Evolutionary conservation across 2,113 vertebrate genomes (phyloP).

Genomic region (Megaceryle maxima): DNA sequence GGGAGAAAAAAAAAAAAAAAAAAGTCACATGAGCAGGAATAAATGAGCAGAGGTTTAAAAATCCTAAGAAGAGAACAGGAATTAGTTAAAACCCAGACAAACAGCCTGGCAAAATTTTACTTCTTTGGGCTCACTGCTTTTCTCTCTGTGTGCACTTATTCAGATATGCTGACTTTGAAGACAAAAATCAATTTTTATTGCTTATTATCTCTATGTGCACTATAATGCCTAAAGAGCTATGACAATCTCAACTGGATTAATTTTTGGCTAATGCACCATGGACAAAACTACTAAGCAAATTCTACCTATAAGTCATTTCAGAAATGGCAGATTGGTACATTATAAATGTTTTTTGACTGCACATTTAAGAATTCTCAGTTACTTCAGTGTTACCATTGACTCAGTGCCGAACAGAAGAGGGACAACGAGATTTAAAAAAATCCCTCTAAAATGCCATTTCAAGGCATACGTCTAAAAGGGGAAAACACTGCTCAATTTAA

Average conservation of each 20-base stretch:
- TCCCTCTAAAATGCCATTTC: background rate
- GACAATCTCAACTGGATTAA: background rate
- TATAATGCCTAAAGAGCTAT: background rate
- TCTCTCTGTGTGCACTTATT: background rate
- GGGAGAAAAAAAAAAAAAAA: too few species aligned
- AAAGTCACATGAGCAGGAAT: background rate
- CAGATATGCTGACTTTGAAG: background rate
- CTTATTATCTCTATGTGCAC: background rate
- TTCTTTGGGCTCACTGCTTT: background rate
- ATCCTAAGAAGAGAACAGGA: background rate
- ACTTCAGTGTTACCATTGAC: background rate
- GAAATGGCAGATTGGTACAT: background rate
- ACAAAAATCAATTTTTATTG: background rate
- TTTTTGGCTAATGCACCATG: background rate
- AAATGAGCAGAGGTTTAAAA: background rate
- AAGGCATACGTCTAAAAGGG: background rate
- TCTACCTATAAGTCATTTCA: background rate
- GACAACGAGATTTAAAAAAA: background rate
- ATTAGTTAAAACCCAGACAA: background rate
- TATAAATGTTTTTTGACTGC: background rate
- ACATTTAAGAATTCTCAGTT: background rate
- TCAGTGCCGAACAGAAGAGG: background rate
- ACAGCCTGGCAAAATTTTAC: background rate
- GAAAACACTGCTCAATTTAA: background rate
- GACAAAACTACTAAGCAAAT: background rate